These are phyloP conservation scores for Dinomys branickii DNA, from an alignment of 2,113 vertebrate species.

Conservation along the genomic window DNA sequence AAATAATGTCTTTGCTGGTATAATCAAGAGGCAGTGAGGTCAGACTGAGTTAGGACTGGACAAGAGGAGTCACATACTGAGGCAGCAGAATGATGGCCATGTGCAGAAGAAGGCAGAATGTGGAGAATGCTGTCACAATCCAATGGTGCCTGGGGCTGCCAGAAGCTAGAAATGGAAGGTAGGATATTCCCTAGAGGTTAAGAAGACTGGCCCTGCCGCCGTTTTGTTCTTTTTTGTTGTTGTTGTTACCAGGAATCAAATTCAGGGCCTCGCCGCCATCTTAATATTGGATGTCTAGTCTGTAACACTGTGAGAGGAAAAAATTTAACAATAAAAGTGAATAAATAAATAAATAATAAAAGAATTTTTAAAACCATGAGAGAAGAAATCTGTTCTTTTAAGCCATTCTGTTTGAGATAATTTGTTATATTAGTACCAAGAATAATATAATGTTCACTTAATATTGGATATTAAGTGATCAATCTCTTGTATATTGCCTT, in stretches of 20 bases:
- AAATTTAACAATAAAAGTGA: no score
- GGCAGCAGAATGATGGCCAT: not conserved
- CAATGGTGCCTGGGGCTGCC: not conserved
- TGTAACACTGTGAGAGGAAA: not conserved
- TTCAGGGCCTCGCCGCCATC: not conserved
- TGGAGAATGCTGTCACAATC: not conserved
- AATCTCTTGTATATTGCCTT: not conserved
- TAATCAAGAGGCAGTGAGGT: not conserved
- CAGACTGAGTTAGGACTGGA: not conserved
- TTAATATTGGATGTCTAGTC: no score
- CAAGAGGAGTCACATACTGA: not conserved
- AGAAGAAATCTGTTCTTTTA: not conserved
- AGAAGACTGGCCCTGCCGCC: not conserved
- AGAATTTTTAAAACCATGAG: not conserved
- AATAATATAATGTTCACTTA: not conserved
- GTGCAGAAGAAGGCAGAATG: not conserved
- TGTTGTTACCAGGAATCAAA: no score
- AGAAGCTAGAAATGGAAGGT: not conserved
- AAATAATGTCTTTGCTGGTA: not conserved
- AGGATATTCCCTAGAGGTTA: not conserved
- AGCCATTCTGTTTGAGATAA: not conserved
- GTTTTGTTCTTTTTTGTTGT: no score
- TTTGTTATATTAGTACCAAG: not conserved
- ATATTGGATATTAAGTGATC: not conserved
- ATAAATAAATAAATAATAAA: no score